Conservation (phyloP, 2,797 vertebrate genomes). For the Notamacropus eugenii region DNA sequence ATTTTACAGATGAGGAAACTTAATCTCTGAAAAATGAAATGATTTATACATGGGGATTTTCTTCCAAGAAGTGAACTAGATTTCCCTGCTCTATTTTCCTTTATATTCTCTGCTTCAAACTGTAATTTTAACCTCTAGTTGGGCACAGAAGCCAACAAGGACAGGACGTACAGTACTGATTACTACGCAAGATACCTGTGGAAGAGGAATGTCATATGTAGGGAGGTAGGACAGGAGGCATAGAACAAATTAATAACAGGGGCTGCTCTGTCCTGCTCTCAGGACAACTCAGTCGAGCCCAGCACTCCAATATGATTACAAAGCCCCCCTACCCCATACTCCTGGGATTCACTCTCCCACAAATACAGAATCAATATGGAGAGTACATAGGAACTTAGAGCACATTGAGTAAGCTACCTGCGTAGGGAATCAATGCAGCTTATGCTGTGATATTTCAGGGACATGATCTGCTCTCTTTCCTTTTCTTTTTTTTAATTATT, state of each 20-base stretch:
- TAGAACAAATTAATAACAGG: not conserved
- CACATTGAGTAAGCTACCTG: not conserved
- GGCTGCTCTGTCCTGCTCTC: too few species aligned
- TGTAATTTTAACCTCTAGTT: not conserved
- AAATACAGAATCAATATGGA: not conserved
- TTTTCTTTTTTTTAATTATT: not conserved
- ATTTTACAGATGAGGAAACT: not conserved
- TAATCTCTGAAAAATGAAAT: not conserved
- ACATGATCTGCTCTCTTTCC: not conserved
- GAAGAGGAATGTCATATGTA: not conserved
- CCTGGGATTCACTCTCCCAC: not conserved
- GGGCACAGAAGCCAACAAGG: not conserved
- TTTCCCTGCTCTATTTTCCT: not conserved
- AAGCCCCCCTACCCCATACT: not conserved
- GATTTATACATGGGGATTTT: not conserved
- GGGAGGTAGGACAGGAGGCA: not conserved
- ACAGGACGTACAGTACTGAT: not conserved
- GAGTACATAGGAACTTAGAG: not conserved
- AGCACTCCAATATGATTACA: not conserved
- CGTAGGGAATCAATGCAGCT: not conserved
- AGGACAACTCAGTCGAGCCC: not conserved
- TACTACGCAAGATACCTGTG: not conserved
- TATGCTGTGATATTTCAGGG: not conserved
- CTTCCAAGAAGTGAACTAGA: not conserved
- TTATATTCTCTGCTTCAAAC: not conserved